A percentile compares a stretch with the other conserved stretches of the same genome.
phyloP scores from a whole-genome alignment of 1,140 invertebrate genomes.

The Ericerus pela region DNA sequence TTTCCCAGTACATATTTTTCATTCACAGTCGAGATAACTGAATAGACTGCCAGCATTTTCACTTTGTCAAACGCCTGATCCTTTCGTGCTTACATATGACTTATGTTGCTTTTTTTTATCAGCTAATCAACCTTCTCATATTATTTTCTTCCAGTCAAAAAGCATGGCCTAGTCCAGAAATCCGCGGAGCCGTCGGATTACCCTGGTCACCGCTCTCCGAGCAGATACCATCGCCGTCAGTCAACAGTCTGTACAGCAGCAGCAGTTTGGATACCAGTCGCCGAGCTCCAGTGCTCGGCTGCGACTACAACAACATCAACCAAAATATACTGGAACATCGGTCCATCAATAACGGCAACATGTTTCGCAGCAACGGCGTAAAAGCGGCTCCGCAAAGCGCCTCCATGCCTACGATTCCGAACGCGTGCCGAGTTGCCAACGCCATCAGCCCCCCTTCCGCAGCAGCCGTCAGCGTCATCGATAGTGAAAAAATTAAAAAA shows the following conservation, averaged over 20 bases:
- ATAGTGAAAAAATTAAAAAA: constrained; percentile 5
- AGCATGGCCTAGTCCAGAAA: constrained; percentile 20
- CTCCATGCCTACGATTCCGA: not conserved
- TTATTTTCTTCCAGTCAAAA: constrained; percentile 1
- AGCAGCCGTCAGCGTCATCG: too few species aligned
- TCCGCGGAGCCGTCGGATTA: constrained; percentile 19
- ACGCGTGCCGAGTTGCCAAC: not conserved
- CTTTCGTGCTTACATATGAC: not conserved
- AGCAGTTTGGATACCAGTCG: constrained; percentile 6
- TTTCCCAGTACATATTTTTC: not conserved
- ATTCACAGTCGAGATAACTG: not conserved
- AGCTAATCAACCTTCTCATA: not conserved
- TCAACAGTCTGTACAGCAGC: constrained; percentile 11
- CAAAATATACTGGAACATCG: constrained; percentile 5
- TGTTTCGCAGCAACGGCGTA: not conserved
- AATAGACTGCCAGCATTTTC: not conserved
- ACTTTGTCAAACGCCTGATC: not conserved
- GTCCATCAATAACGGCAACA: constrained; percentile 2
- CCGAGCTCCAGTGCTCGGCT: not conserved
- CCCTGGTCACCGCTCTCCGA: constrained; percentile 16
- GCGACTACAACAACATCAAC: constrained; percentile 12
- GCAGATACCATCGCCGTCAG: not conserved
- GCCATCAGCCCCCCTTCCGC: not conserved
- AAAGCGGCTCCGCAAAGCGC: not conserved
- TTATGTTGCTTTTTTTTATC: too few species aligned